Conservation (phyloP, 2,888 invertebrate species). For the Drosophila ezoana region DNA sequence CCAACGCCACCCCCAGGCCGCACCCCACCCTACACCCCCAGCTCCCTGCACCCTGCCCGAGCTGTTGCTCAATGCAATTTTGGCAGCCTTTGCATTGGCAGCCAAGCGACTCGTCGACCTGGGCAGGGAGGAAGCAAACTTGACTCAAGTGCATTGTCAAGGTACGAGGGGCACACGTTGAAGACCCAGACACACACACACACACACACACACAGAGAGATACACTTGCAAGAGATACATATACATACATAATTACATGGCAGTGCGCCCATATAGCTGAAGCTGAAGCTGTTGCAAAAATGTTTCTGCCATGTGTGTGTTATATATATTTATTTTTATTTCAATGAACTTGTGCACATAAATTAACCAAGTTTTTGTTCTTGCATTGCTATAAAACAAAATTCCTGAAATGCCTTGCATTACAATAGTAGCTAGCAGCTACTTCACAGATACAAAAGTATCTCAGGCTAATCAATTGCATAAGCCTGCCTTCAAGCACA, state of each 20-base stretch:
- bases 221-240: too few species aligned
- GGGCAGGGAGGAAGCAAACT: constrained; percentile 73
- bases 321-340: constrained; percentile 38
- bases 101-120: constrained; percentile 45
- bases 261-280: constrained; percentile 49
- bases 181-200: constrained; percentile 35
- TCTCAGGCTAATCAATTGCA: constrained; percentile 54
- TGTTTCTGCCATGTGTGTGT: constrained; percentile 26
- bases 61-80: constrained; percentile 50
- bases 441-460: constrained; percentile 16
- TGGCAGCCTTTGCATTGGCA: constrained; percentile 66
- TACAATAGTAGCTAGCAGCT: constrained; percentile 10
- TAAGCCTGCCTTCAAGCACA: constrained; percentile 44
- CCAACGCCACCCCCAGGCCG: constrained; percentile 5
- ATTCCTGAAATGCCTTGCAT: constrained; percentile 40
- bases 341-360: constrained; percentile 49
- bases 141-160: constrained; percentile 80
- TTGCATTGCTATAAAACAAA: constrained; percentile 23
- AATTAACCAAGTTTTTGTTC: constrained; percentile 56
- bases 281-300: constrained; percentile 26
- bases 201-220: constrained; percentile 13
- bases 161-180: constrained; percentile 46
- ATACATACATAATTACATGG: constrained; percentile 47
- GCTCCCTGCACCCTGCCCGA: neutral
- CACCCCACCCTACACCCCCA: neutral